Conservation (phyloP, 2,797 vertebrate genomes). For the Erpetoichthys calabaricus region DNA sequence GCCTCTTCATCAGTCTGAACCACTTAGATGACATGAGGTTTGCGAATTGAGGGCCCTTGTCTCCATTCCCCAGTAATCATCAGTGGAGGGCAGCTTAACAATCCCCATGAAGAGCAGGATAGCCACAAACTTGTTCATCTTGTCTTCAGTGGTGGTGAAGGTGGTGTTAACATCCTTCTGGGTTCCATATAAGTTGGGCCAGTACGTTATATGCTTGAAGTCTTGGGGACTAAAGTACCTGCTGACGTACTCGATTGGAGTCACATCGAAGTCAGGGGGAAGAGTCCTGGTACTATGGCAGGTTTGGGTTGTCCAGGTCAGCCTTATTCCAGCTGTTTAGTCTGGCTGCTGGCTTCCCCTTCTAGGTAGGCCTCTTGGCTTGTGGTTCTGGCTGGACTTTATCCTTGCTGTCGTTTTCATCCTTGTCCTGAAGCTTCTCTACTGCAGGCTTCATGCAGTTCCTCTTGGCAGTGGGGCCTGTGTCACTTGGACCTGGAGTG, state of each 20-base stretch:
- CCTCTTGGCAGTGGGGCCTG: no score
- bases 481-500: no score
- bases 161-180: constrained; percentile 1
- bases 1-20: constrained; percentile 4
- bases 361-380: no score
- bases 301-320: no score
- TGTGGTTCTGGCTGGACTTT: no score
- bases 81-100: constrained; percentile 4
- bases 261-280: no score
- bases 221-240: constrained; percentile 2
- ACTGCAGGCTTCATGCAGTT: no score
- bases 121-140: constrained; percentile 1
- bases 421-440: no score
- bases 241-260: no score
- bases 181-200: constrained; percentile 4
- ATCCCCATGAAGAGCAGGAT: constrained; percentile 4
- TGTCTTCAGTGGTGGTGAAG: constrained; percentile 6
- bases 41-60: constrained; percentile 5
- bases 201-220: constrained; percentile 2
- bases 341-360: neutral
- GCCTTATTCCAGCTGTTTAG: constrained; percentile 4
- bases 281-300: no score
- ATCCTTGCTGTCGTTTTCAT: no score
- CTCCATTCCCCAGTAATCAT: constrained; percentile 3
- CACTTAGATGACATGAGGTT: constrained; percentile 4